Evolutionary conservation across 2,888 invertebrate genomes (phyloP).

Genomic region (Ophion slaviceki): DNA sequence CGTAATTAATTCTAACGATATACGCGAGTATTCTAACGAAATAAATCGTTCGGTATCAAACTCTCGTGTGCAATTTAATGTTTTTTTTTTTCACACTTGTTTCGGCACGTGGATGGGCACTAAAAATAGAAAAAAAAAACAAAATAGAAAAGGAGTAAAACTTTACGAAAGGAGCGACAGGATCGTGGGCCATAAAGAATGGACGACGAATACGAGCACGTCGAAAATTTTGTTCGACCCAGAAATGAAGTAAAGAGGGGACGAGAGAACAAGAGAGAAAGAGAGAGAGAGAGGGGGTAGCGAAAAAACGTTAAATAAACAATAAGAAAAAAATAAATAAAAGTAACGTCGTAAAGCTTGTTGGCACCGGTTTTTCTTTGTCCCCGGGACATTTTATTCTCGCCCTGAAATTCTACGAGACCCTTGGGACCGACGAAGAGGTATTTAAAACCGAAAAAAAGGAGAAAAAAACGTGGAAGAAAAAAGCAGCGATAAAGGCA

Average conservation of each 20-base stretch:
- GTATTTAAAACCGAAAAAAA: slow-evolving; percentile 4
- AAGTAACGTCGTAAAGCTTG: slow-evolving; percentile 3
- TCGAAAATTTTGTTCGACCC: not conserved
- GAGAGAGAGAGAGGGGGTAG: not conserved
- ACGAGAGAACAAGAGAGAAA: not conserved
- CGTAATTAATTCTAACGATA: too few species aligned
- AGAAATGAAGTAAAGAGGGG: not conserved
- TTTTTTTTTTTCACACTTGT: not conserved
- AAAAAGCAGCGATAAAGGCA: slow-evolving; percentile 3
- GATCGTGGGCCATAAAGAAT: not conserved
- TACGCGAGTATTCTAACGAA: too few species aligned
- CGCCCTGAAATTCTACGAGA: not conserved
- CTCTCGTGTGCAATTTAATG: not conserved
- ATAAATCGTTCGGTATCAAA: too few species aligned
- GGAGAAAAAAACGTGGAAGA: not conserved
- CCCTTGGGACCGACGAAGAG: not conserved
- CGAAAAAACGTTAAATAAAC: not conserved
- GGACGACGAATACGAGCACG: not conserved
- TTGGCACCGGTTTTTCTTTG: not conserved
- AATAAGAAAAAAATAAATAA: slow-evolving; percentile 7
- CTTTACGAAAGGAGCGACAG: not conserved
- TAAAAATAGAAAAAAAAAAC: not conserved
- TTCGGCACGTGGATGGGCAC: not conserved
- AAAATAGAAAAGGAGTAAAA: not conserved
- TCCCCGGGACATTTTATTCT: slow-evolving; percentile 3